Evolutionary conservation across 2,797 vertebrate species (phyloP).

Genomic region (Hippopotamyrus pictus): DNA sequence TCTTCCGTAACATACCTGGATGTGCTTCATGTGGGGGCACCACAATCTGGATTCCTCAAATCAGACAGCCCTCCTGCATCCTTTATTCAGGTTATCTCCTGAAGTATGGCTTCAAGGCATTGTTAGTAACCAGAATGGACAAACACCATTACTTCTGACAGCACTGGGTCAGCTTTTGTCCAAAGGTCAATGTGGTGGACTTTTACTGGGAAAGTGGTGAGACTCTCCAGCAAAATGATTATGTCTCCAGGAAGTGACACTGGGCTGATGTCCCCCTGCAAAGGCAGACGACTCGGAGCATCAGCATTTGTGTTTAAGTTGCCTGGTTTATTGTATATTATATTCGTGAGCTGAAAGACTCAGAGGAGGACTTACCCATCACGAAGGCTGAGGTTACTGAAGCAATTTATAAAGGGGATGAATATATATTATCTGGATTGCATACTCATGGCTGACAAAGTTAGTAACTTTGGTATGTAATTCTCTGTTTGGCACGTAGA

Average conservation of each 20-base stretch:
- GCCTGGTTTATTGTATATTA: neutral
- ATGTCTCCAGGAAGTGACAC: neutral
- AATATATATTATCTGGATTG: too few species aligned
- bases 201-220: neutral
- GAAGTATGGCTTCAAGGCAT: neutral
- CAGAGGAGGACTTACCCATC: too few species aligned
- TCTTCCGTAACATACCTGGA: neutral
- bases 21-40: neutral
- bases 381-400: too few species aligned
- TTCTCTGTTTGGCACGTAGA: neutral
- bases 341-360: too few species aligned
- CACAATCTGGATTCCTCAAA: neutral
- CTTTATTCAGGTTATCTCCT: neutral
- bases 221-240: neutral
- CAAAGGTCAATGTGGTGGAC: neutral
- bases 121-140: neutral
- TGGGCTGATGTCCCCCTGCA: neutral
- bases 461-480: neutral
- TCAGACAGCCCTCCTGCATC: neutral
- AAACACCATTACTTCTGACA: neutral
- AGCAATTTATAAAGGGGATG: too few species aligned
- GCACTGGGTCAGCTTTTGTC: neutral
- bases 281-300: neutral
- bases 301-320: neutral
- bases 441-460: too few species aligned